phyloP scores from a whole-genome alignment of 2,113 vertebrate species.

The Ivindomyrus marchei region DNA sequence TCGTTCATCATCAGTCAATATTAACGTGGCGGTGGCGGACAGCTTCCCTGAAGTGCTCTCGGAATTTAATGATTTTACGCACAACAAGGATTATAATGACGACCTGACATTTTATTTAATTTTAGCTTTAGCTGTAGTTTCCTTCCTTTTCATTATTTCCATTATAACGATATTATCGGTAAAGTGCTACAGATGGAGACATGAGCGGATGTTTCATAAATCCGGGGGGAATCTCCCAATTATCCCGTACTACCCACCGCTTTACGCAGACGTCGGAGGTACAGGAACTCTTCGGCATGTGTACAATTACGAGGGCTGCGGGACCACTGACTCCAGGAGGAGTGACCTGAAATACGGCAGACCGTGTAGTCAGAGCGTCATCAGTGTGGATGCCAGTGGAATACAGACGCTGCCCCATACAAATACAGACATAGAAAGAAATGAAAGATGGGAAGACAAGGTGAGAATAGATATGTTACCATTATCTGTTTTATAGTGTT shows the following conservation, averaged over 20 bases:
- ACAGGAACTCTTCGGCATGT: background rate
- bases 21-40: slow-evolving; percentile 28
- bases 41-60: slow-evolving; percentile 35
- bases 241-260: background rate
- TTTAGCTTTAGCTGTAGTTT: slow-evolving; percentile 26
- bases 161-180: slow-evolving; percentile 11
- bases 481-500: background rate
- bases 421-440: background rate
- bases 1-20: slow-evolving; percentile 34
- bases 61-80: slow-evolving; percentile 17
- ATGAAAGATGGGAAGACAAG: background rate
- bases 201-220: background rate
- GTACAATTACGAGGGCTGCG: background rate
- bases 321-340: background rate
- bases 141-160: slow-evolving; percentile 23
- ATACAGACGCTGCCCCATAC: background rate
- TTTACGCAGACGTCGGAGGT: background rate
- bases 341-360: background rate
- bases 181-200: background rate
- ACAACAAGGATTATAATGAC: slow-evolving; percentile 22
- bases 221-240: background rate
- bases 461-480: background rate
- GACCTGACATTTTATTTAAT: slow-evolving; percentile 42
- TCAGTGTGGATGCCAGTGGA: background rate
- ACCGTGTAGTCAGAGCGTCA: background rate